A percentile compares a stretch with the other conserved stretches of the same genome.
phyloP scores from a whole-genome alignment of 2,797 vertebrate species.

The Lagocephalus sceleratus region DNA sequence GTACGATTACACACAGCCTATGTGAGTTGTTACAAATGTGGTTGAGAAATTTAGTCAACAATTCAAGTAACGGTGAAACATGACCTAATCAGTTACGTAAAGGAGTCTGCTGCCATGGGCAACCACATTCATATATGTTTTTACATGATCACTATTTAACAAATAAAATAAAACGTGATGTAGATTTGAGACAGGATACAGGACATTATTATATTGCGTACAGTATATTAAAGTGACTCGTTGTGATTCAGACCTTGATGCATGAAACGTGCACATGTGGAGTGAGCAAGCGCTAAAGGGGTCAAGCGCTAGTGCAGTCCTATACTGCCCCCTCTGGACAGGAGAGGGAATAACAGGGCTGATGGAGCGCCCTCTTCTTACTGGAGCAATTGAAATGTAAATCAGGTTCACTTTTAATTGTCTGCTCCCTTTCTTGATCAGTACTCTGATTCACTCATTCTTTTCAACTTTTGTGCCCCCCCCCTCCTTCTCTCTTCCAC shows the following conservation, averaged over 20 bases:
- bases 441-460: not conserved
- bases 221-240: no score
- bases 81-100: not conserved
- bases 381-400: conserved; percentile 8
- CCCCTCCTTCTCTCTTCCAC: not conserved
- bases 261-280: not conserved
- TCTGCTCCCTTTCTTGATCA: no score
- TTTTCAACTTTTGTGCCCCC: conserved; percentile 20
- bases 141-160: no score
- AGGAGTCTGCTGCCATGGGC: not conserved
- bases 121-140: not conserved
- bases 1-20: no score
- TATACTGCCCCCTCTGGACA: conserved; percentile 74
- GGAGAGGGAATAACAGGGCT: conserved; percentile 50
- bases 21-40: no score
- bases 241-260: no score
- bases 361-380: conserved; percentile 2
- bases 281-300: not conserved
- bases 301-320: conserved; percentile 25
- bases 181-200: no score
- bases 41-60: not conserved
- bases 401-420: conserved; percentile 15
- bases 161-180: no score
- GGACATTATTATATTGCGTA: no score
- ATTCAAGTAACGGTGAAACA: not conserved